Conservation (phyloP, 2,113 vertebrate genomes). For the mouse (Mus musculus) region GRCm39 chr8:104245001-104245500, state of each 20-base stretch:
- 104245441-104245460: not conserved
- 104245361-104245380: not conserved
- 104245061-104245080: not conserved
- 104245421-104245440: not conserved
- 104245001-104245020: not conserved
- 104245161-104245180: not conserved
- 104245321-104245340: not conserved
- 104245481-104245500: not conserved
- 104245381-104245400: not conserved
- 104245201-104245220: not conserved
- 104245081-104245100: not conserved
- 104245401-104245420: not conserved
- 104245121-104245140: rapidly evolving
- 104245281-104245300: conserved; percentile 5
- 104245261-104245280: not conserved
- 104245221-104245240: not conserved
- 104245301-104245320: not conserved
- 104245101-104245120: not conserved
- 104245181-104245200: not conserved
- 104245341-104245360: not conserved
- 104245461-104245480: not conserved
- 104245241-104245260: not conserved
- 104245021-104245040: not conserved
- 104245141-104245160: no score
- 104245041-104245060: not conserved